These are phyloP conservation scores for Drosophila bifasciata DNA, from an alignment of 1,140 invertebrate genomes.

Conservation along the genomic window DNA sequence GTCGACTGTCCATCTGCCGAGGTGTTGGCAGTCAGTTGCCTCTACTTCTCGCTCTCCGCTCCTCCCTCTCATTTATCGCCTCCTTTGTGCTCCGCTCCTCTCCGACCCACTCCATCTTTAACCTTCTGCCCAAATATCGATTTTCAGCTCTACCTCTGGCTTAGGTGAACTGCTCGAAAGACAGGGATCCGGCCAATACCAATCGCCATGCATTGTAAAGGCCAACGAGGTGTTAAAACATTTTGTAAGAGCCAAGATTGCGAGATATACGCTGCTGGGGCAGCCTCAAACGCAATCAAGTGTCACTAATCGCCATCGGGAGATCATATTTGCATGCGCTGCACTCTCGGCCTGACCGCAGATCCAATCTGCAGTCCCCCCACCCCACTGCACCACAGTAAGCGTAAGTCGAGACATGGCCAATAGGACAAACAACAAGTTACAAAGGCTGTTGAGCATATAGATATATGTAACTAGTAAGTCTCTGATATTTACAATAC, in stretches of 20 bases:
- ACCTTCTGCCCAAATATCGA: conserved; percentile 72
- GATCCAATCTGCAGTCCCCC: too few species aligned
- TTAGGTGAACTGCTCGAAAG: not conserved
- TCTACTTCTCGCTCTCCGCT: too few species aligned
- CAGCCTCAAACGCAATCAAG: conserved; percentile 51
- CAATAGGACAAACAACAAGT: too few species aligned
- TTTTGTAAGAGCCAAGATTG: conserved; percentile 12
- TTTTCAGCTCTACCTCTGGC: conserved; percentile 52
- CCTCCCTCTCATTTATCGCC: conserved; percentile 1
- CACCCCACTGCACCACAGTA: too few species aligned
- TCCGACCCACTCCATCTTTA: conserved; percentile 13
- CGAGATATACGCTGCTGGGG: not conserved
- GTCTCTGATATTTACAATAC: too few species aligned
- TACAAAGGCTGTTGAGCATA: too few species aligned
- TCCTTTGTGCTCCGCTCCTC: not conserved
- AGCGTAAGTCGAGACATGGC: too few species aligned
- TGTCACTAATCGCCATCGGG: conserved; percentile 61
- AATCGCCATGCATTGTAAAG: conserved; percentile 37
- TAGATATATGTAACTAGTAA: too few species aligned
- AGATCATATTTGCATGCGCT: conserved; percentile 63
- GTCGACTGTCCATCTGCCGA: conserved; percentile 20
- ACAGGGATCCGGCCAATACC: conserved; percentile 6
- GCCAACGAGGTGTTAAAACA: too few species aligned
- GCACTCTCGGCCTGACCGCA: not conserved
- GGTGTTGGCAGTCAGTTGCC: conserved; percentile 54